Evolutionary conservation across 1,140 invertebrate genomes (phyloP).

Genomic region (Anastatus disparis): DNA sequence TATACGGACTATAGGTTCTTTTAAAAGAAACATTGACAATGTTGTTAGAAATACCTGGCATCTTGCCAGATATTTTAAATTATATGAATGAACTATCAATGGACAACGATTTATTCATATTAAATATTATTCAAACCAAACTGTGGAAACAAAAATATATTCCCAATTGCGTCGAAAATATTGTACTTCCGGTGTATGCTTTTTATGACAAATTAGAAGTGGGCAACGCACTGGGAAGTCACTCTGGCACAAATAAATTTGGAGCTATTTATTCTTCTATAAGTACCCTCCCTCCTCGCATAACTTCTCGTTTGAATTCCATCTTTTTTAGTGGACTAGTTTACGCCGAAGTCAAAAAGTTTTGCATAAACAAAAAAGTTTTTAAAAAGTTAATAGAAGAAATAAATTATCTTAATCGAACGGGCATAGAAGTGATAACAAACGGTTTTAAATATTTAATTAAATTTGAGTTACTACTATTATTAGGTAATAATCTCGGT

Average conservation of each 20-base stretch:
- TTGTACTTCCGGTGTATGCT: not conserved
- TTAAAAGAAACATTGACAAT: too few species aligned
- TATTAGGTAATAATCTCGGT: slow-evolving; percentile 1
- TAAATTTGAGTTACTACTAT: not conserved
- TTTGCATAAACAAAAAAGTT: not conserved
- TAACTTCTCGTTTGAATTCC: slow-evolving; percentile 4
- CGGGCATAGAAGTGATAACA: not conserved
- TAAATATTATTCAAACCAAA: too few species aligned
- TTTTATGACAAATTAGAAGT: slow-evolving; percentile 4
- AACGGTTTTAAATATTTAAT: slow-evolving; percentile 24
- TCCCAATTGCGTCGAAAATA: too few species aligned
- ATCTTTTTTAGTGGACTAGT: slow-evolving; percentile 9
- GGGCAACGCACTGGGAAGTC: slow-evolving; percentile 18
- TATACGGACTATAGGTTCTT: too few species aligned
- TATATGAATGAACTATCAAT: too few species aligned
- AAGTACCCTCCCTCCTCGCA: not conserved
- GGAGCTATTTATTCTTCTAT: slow-evolving; percentile 18
- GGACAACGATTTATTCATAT: too few species aligned
- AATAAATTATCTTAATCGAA: not conserved
- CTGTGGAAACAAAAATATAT: too few species aligned
- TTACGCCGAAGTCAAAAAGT: not conserved
- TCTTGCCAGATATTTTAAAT: too few species aligned
- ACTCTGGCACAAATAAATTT: slow-evolving; percentile 34
- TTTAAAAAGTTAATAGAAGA: not conserved
- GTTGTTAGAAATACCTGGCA: too few species aligned